Base-by-base conservation (phyloP, 2,113 vertebrate genomes). In the Platichthys stellatus region DNA sequence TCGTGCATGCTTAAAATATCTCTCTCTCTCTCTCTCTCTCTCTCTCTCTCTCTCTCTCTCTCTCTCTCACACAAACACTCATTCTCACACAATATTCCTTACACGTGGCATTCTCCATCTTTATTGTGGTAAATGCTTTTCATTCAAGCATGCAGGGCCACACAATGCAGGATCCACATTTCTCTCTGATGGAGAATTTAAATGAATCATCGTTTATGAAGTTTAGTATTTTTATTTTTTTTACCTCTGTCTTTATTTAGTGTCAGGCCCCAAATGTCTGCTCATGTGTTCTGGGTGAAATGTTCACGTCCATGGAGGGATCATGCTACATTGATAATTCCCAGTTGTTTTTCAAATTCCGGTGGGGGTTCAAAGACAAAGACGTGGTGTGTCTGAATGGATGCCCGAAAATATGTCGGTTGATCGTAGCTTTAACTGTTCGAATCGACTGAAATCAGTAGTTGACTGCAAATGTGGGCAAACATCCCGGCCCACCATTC, bases 111-210 rank as follows among this genome's bases (percentile, higher is more conserved):
- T 87, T 91, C 85, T 81, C 68, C 81, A 54, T 76, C 80, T 89
- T 63, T 72, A 65, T 58, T 64, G 72, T 76, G 80, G 13, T 89
- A 92, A 88, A 91, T 92, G 87, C 86, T 87, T 89, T 90, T 92
- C 92, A 94, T 93, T 93, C 90, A 82, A 81, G 85, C 93, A 94
- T 94, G 93, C 93, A 91, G 94, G 90, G 91, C 90, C 91, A 87
- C 90, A 94, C 85, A 94, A 94, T 94, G 93, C 93, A 94, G 78
- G 75, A 87, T 80, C 72, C 51, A 64, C 69, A 62, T 83, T 81
- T 81, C 56, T 87, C 57, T 77, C 10, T 82, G 53, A 88, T 74
- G 84, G 80, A 24, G 83, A 80, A 90, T 88, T 74, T 86, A 65
- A 71, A 90, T 88, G 77, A 64, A 74, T 85, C 76, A 74, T 51